phyloP scores from a whole-genome alignment of 2,797 vertebrate genomes.

The Tragelaphus oryx region DNA sequence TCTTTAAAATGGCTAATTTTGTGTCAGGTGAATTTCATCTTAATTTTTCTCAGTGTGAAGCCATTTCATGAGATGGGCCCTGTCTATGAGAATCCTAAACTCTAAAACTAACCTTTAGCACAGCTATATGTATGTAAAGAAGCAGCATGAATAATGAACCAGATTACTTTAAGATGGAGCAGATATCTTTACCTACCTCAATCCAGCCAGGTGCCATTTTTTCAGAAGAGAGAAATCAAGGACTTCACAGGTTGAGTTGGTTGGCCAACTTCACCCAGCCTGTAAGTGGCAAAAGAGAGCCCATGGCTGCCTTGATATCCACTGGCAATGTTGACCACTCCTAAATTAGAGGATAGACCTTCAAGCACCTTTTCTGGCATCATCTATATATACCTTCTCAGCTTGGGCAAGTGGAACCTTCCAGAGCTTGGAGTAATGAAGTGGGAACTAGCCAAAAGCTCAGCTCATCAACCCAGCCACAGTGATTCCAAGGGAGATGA shows the following conservation, averaged over 20 bases:
- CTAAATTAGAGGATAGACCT: not conserved
- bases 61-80: not conserved
- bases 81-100: not conserved
- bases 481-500: not conserved
- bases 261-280: not conserved
- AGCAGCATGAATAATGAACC: not conserved
- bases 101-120: not conserved
- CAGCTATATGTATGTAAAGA: not conserved
- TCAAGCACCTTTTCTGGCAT: not conserved
- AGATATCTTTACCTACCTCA: not conserved
- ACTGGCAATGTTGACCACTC: not conserved
- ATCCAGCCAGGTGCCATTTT: not conserved
- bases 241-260: not conserved
- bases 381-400: not conserved
- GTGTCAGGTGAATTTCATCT: not conserved
- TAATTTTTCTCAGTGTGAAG: not conserved
- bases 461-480: not conserved
- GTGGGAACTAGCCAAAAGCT: not conserved
- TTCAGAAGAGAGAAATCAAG: slow-evolving; percentile 20
- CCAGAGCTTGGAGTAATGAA: not conserved
- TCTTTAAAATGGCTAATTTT: not conserved
- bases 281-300: not conserved
- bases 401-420: not conserved
- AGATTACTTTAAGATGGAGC: not conserved
- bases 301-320: not conserved